Evolutionary conservation across 2,797 vertebrate genomes (phyloP).

Genomic region (Tragopan temminckii): DNA sequence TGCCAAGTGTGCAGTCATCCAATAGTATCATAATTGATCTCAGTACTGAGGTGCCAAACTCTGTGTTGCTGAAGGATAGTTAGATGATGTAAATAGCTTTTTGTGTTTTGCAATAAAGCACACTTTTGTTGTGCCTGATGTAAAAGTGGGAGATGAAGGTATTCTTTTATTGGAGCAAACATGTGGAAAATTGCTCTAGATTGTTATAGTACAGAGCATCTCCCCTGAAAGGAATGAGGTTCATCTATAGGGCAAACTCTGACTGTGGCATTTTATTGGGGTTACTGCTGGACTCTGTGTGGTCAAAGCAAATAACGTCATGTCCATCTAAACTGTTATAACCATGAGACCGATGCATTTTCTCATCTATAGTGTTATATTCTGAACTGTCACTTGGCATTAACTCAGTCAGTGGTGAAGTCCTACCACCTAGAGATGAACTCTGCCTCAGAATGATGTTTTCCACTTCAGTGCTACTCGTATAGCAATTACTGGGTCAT

Average conservation of each 20-base stretch:
- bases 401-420: slow-evolving; percentile 83
- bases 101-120: slow-evolving; percentile 67
- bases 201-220: slow-evolving; percentile 71
- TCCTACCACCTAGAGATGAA: slow-evolving; percentile 85
- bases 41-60: slow-evolving; percentile 49
- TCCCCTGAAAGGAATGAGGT: slow-evolving; percentile 73
- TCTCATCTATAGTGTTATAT: slow-evolving; percentile 77
- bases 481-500: slow-evolving; percentile 84
- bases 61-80: slow-evolving; percentile 75
- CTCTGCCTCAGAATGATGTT: slow-evolving; percentile 80
- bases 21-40: slow-evolving; percentile 56
- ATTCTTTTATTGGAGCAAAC: slow-evolving; percentile 82
- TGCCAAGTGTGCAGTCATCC: slow-evolving; percentile 42
- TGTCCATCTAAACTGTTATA: slow-evolving; percentile 70
- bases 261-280: slow-evolving; percentile 63
- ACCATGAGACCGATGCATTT: slow-evolving; percentile 71
- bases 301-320: slow-evolving; percentile 79
- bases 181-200: slow-evolving; percentile 82
- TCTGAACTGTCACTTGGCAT: slow-evolving; percentile 87
- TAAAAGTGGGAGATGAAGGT: slow-evolving; percentile 78
- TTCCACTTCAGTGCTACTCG: slow-evolving; percentile 83
- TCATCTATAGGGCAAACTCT: slow-evolving; percentile 77
- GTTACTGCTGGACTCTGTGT: slow-evolving; percentile 70
- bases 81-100: slow-evolving; percentile 83
- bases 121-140: slow-evolving; percentile 65